These are phyloP conservation scores for Rhinoderma darwinii DNA, from an alignment of 2,113 vertebrate species.

Conservation along the genomic window DNA sequence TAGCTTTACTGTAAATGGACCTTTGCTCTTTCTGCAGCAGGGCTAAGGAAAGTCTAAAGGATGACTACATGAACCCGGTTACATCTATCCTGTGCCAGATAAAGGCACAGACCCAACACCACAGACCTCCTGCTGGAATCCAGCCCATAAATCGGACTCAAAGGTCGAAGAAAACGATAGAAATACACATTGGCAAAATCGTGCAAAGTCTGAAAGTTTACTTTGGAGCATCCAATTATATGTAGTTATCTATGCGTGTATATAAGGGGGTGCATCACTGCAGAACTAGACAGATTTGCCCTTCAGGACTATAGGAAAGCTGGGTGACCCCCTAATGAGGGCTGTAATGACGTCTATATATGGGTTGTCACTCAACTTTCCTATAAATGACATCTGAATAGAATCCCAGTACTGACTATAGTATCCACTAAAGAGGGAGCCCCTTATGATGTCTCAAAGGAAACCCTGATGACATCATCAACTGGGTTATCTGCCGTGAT, in stretches of 20 bases:
- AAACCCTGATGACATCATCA: too few species aligned
- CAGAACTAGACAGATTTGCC: too few species aligned
- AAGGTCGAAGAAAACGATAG: not conserved
- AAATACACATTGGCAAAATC: not conserved
- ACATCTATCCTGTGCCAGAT: not conserved
- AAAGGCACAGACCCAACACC: not conserved
- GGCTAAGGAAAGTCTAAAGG: not conserved
- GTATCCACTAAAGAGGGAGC: too few species aligned
- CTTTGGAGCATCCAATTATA: not conserved
- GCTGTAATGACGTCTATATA: too few species aligned
- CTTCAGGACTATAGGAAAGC: not conserved
- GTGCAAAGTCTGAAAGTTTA: slow-evolving; percentile 9
- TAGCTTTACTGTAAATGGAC: not conserved
- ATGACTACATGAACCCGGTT: not conserved
- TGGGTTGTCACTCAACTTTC: too few species aligned
- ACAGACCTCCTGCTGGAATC: not conserved
- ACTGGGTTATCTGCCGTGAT: too few species aligned
- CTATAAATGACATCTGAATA: too few species aligned
- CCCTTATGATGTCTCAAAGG: too few species aligned
- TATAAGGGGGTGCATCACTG: too few species aligned
- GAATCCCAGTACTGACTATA: too few species aligned
- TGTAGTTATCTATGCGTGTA: not conserved
- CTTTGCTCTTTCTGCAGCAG: not conserved
- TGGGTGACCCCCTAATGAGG: not conserved
- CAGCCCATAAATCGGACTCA: not conserved